These are phyloP conservation scores for Chelonia mydas DNA, from an alignment of 2,797 vertebrate genomes.

Conservation along the genomic window DNA sequence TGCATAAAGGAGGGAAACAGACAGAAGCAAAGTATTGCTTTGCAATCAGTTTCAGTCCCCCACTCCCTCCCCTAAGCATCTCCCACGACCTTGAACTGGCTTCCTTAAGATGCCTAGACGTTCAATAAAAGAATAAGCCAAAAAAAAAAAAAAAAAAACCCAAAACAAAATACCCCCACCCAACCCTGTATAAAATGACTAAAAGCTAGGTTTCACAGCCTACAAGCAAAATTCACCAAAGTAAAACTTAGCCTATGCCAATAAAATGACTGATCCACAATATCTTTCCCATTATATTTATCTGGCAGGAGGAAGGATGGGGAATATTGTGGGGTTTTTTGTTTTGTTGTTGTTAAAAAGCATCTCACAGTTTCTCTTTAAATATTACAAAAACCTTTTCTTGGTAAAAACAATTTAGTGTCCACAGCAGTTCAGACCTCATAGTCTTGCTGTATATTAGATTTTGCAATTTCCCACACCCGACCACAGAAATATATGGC, in stretches of 20 bases:
- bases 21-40: conserved; percentile 56
- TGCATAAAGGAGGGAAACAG: conserved; percentile 39
- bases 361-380: conserved; percentile 56
- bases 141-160: conserved; percentile 46
- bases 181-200: conserved; percentile 58
- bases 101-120: conserved; percentile 42
- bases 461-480: conserved; percentile 11
- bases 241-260: background rate
- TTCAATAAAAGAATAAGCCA: conserved; percentile 51
- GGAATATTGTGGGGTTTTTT: conserved; percentile 31
- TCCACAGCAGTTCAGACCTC: conserved; percentile 13
- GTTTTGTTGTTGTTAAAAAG: conserved; percentile 26
- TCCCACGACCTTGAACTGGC: conserved; percentile 39
- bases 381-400: background rate
- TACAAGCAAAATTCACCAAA: conserved; percentile 57
- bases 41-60: conserved; percentile 62
- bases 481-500: background rate
- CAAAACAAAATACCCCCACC: conserved; percentile 2
- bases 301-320: background rate
- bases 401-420: background rate
- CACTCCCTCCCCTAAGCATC: conserved; percentile 31
- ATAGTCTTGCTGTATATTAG: background rate
- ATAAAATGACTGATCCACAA: conserved; percentile 11
- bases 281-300: conserved; percentile 16
- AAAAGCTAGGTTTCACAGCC: background rate